These are phyloP conservation scores for Cydia fagiglandana DNA, from an alignment of 1,140 invertebrate genomes.

Conservation along the genomic window DNA sequence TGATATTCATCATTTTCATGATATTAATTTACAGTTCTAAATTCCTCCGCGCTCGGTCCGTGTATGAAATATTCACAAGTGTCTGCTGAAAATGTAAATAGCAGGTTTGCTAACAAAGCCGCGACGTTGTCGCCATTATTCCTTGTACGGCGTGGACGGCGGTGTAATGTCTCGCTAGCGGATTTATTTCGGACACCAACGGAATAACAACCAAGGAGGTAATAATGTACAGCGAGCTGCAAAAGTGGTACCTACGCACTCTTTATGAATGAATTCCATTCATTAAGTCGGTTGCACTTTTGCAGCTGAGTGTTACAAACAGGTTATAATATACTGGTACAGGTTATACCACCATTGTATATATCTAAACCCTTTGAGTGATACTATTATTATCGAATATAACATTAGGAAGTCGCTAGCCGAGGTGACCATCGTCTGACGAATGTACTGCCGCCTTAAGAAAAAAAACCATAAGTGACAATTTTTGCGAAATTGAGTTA, in stretches of 20 bases:
- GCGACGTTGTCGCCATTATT: not conserved
- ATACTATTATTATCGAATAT: too few relatives aligned
- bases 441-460: too few relatives aligned
- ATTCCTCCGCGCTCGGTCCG: not conserved
- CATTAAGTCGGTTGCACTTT: too few relatives aligned
- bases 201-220: not conserved
- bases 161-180: not conserved
- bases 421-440: too few relatives aligned
- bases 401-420: too few relatives aligned
- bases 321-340: too few relatives aligned
- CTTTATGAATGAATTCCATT: not conserved
- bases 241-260: not conserved
- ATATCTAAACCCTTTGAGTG: too few relatives aligned
- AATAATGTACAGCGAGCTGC: not conserved
- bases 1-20: not conserved
- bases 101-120: slow-evolving; percentile 15
- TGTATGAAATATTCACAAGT: slow-evolving; percentile 10
- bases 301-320: too few relatives aligned
- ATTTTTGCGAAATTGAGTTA: too few relatives aligned
- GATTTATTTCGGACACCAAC: not conserved
- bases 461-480: too few relatives aligned
- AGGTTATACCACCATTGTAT: too few relatives aligned
- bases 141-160: not conserved
- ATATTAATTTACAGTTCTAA: not conserved
- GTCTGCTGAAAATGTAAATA: not conserved